phyloP scores from a whole-genome alignment of 2,113 vertebrate species.

The Excalfactoria chinensis region DNA sequence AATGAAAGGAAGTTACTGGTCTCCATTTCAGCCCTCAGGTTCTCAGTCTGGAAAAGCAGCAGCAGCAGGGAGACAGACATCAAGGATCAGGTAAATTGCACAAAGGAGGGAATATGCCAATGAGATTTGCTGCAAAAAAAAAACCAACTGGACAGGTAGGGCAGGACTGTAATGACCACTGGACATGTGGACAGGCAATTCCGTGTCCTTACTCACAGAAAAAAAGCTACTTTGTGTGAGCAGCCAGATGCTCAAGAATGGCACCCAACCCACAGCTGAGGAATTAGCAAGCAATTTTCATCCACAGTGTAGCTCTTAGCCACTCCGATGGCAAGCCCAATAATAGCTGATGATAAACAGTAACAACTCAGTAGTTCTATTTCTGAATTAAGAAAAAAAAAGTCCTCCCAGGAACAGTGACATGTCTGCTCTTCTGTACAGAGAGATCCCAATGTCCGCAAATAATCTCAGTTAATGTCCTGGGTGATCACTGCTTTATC shows the following conservation, averaged over 20 bases:
- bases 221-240: not conserved
- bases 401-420: not conserved
- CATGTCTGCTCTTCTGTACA: not conserved
- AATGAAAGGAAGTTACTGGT: not conserved
- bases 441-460: not conserved
- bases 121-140: not conserved
- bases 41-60: not conserved
- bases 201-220: not conserved
- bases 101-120: not conserved
- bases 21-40: not conserved
- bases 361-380: not conserved
- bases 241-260: not conserved
- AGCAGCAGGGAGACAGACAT: not conserved
- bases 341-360: conserved; percentile 20
- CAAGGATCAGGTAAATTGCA: not conserved
- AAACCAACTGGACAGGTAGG: not conserved
- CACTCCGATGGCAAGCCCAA: not conserved
- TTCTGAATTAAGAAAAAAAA: not conserved
- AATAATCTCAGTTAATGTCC: not conserved
- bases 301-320: not conserved
- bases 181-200: not conserved
- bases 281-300: not conserved
- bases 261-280: not conserved
- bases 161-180: not conserved
- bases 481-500: conserved; percentile 4